These are phyloP conservation scores for Sternarchorhynchus goeldii DNA, from an alignment of 2,797 vertebrate species.

Conservation along the genomic window DNA sequence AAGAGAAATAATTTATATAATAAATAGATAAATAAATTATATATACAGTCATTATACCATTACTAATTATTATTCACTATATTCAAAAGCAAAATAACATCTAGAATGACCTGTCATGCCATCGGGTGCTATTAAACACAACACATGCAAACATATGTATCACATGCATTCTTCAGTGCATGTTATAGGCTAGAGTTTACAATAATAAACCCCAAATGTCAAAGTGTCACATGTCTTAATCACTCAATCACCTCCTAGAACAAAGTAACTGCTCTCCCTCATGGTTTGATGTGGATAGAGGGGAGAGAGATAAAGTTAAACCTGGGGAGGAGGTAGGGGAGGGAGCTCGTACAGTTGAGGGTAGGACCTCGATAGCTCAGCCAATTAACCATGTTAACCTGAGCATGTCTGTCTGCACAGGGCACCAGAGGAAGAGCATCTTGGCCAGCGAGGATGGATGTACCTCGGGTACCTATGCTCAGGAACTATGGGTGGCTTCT, in stretches of 20 bases:
- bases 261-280: conserved; percentile 37
- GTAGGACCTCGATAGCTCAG: conserved; percentile 44
- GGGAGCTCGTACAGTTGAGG: conserved; percentile 28
- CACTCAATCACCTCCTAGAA: conserved; percentile 22
- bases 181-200: neutral
- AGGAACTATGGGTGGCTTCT: conserved; percentile 15
- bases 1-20: no score
- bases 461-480: conserved; percentile 43
- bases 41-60: no score
- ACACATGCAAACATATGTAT: no score
- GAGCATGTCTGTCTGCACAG: conserved; percentile 46
- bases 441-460: neutral
- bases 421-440: conserved; percentile 12
- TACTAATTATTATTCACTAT: no score
- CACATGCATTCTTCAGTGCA: neutral
- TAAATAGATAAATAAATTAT: no score
- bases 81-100: no score
- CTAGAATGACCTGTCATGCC: no score
- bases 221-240: neutral
- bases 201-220: neutral
- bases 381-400: conserved; percentile 12
- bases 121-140: no score
- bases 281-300: neutral
- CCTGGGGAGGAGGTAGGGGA: neutral
- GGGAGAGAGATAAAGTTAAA: conserved; percentile 17